Conservation (phyloP, 1,140 invertebrate genomes). For the Oryzaephilus surinamensis region DNA sequence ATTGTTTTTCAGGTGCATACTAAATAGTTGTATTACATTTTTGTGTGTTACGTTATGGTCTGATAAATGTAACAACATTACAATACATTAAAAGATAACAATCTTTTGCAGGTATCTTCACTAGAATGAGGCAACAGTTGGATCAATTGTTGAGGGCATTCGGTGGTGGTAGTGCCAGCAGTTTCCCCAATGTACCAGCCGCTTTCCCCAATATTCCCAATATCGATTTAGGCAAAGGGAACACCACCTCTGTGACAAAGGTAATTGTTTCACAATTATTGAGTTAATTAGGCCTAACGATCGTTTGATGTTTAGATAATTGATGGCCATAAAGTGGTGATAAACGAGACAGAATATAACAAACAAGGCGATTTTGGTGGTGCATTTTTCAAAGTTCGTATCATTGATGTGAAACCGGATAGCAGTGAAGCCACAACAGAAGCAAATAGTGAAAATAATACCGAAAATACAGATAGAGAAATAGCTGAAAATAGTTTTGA, state of each 20-base stretch:
- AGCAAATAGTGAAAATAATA: constrained; percentile 15
- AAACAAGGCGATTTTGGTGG: constrained; percentile 36
- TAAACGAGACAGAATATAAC: constrained; percentile 46
- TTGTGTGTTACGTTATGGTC: not conserved
- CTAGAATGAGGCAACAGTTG: constrained; percentile 36
- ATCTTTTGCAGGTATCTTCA: constrained; percentile 37
- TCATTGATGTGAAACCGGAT: constrained; percentile 42
- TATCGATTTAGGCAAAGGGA: constrained; percentile 40
- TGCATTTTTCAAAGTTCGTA: constrained; percentile 40
- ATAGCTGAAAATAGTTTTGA: constrained; percentile 24
- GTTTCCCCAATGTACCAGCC: constrained; percentile 25
- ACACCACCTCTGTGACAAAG: constrained; percentile 44
- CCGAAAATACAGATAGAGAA: constrained; percentile 17
- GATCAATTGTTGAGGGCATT: constrained; percentile 23
- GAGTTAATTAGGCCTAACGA: not conserved
- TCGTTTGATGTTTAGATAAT: constrained; percentile 36
- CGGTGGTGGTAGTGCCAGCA: constrained; percentile 16
- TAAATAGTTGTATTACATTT: too few species aligned
- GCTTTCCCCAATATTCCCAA: constrained; percentile 23
- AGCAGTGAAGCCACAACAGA: constrained; percentile 28
- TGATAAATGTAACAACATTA: not conserved
- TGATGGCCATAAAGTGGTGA: constrained; percentile 44
- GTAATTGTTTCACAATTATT: constrained; percentile 31
- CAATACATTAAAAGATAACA: constrained; percentile 1
- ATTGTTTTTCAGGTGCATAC: too few species aligned